Conservation (phyloP, 2,888 invertebrate genomes). For the Caenorhabditis zanzibari region DNA sequence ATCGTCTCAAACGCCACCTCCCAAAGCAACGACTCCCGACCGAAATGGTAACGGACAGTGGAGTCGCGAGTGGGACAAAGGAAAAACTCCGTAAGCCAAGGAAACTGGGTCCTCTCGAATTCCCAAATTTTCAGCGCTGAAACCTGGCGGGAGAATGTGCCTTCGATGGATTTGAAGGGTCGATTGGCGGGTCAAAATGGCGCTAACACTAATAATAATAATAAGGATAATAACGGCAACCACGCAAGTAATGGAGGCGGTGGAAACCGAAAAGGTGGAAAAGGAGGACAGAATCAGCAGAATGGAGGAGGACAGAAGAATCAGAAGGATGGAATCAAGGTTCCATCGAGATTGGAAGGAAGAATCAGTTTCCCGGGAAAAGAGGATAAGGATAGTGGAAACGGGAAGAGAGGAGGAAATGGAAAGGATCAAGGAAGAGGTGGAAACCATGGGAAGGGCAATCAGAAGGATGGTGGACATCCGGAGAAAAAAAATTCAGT, state of each 20-base stretch:
- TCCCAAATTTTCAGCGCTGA: slow-evolving; percentile 62
- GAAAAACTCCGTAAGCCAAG: slow-evolving; percentile 73
- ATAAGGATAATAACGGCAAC: slow-evolving; percentile 26
- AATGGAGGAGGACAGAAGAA: slow-evolving; percentile 6
- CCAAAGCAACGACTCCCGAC: slow-evolving; percentile 53
- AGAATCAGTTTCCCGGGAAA: slow-evolving; percentile 46
- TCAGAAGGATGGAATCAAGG: slow-evolving; percentile 37
- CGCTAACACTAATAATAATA: slow-evolving; percentile 32
- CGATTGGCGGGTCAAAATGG: slow-evolving; percentile 66
- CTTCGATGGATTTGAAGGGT: slow-evolving; percentile 72
- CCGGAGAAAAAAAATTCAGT: slow-evolving; percentile 45
- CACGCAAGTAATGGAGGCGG: not conserved
- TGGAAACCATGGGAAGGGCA: slow-evolving; percentile 34
- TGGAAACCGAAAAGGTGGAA: slow-evolving; percentile 40
- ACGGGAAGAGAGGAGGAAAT: slow-evolving; percentile 9
- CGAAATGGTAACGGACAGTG: slow-evolving; percentile 56
- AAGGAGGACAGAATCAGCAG: slow-evolving; percentile 15
- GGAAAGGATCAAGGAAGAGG: slow-evolving; percentile 28
- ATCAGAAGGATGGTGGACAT: slow-evolving; percentile 32
- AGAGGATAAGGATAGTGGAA: slow-evolving; percentile 12
- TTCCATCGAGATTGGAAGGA: slow-evolving; percentile 62
- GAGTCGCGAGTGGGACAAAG: slow-evolving; percentile 77
- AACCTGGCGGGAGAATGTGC: slow-evolving; percentile 75
- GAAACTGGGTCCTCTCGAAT: not conserved
- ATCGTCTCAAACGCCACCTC: slow-evolving; percentile 54